Conservation (phyloP, 2,797 vertebrate genomes). For the Danio jaintianensis region DNA sequence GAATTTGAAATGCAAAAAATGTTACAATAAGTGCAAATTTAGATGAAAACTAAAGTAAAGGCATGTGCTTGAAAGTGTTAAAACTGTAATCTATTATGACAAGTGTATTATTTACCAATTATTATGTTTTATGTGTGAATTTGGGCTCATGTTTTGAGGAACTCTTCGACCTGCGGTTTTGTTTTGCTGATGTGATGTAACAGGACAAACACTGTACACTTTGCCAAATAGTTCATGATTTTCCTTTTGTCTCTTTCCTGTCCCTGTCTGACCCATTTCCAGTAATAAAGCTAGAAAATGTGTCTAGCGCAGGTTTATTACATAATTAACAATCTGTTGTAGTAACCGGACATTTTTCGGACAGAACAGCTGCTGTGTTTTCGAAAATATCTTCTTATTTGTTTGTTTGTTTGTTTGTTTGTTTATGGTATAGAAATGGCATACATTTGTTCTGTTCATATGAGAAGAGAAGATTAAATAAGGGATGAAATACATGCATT, state of each 20-base stretch:
- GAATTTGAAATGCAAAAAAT: not conserved
- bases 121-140: not conserved
- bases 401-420: too few species aligned
- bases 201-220: not conserved
- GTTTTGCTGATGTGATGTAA: constrained; percentile 29
- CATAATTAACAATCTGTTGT: not conserved
- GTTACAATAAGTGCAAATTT: too few species aligned
- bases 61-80: not conserved
- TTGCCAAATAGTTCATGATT: constrained; percentile 33
- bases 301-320: not conserved
- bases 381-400: not conserved
- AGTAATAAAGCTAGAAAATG: constrained; percentile 25
- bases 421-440: not conserved
- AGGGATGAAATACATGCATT: too few species aligned
- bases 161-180: constrained; percentile 5
- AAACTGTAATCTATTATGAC: not conserved
- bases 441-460: too few species aligned
- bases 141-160: not conserved
- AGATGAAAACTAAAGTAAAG: too few species aligned
- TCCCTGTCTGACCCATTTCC: constrained; percentile 34
- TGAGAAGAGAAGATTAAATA: too few species aligned
- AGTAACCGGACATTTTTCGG: not conserved
- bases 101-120: not conserved
- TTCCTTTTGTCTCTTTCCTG: constrained; percentile 32
- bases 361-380: not conserved